A percentile compares a stretch with the other conserved stretches of the same genome.
phyloP scores from a whole-genome alignment of 2,888 invertebrate genomes.

The Bombyx huttoni region DNA sequence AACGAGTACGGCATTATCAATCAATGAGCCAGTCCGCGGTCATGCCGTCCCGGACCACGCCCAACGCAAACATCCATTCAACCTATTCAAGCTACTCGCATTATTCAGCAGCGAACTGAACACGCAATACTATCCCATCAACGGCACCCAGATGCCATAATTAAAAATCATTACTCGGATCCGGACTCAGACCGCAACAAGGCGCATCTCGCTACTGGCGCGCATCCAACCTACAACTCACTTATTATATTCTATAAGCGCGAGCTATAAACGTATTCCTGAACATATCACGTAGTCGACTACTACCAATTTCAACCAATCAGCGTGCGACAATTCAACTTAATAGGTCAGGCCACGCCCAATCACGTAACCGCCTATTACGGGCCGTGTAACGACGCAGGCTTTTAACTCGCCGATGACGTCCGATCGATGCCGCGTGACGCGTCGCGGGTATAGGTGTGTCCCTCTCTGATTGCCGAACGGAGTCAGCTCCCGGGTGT shows the following conservation, averaged over 20 bases:
- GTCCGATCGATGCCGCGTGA: slow-evolving; percentile 48
- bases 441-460: slow-evolving; percentile 29
- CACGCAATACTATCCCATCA: slow-evolving; percentile 38
- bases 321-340: slow-evolving; percentile 69
- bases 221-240: slow-evolving; percentile 63
- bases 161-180: slow-evolving; percentile 57
- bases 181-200: slow-evolving; percentile 53
- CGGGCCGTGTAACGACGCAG: slow-evolving; percentile 70
- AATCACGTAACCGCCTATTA: slow-evolving; percentile 73
- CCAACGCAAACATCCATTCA: slow-evolving; percentile 33
- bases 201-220: slow-evolving; percentile 50
- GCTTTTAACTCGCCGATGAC: slow-evolving; percentile 67
- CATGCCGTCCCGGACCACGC: slow-evolving; percentile 10
- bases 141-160: slow-evolving; percentile 42
- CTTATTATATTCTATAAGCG: slow-evolving; percentile 71
- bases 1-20: slow-evolving; percentile 1
- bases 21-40: slow-evolving; percentile 12
- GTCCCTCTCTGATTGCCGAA: slow-evolving; percentile 48
- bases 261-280: slow-evolving; percentile 68
- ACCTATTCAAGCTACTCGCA: slow-evolving; percentile 18
- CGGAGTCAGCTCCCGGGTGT: slow-evolving; percentile 32
- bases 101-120: slow-evolving; percentile 28
- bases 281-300: slow-evolving; percentile 71
- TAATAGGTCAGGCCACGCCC: slow-evolving; percentile 70
- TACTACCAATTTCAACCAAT: slow-evolving; percentile 72